Conservation (phyloP, 2,113 vertebrate genomes). For the Smithornis capensis region DNA sequence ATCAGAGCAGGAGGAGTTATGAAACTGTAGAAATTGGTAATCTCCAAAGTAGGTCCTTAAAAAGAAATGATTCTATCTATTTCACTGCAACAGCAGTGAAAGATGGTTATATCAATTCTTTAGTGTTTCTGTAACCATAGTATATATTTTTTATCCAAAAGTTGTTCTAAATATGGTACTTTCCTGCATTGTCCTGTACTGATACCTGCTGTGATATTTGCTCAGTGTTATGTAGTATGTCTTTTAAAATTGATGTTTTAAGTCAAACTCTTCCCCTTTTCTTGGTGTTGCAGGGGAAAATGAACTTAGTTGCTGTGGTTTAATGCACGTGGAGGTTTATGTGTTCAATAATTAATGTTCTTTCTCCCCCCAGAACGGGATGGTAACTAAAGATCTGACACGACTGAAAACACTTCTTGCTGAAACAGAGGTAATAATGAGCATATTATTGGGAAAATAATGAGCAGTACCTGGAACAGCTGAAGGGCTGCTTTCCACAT, state of each 20-base stretch:
- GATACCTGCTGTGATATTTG: neutral
- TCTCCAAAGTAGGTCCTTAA: neutral
- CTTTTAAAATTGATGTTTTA: neutral
- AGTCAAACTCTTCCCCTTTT: neutral
- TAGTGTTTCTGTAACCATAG: neutral
- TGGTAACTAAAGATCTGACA: constrained; percentile 94
- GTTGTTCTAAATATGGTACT: neutral
- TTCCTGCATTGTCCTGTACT: neutral
- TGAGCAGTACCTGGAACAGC: neutral
- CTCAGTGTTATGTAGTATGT: neutral
- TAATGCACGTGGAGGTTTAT: neutral
- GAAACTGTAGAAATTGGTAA: neutral
- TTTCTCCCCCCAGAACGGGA: constrained; percentile 85
- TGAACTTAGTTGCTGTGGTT: neutral
- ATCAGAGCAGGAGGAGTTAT: neutral
- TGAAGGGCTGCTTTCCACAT: neutral
- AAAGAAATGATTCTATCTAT: neutral
- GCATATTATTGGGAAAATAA: neutral
- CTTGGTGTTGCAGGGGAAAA: neutral
- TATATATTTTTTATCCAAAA: neutral
- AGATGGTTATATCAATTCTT: neutral
- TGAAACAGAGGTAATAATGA: constrained; percentile 89
- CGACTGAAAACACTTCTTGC: constrained; percentile 93
- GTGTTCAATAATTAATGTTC: neutral
- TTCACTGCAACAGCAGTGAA: neutral